Conservation (phyloP, 2,113 vertebrate species). For the Tragelaphus buxtoni region DNA sequence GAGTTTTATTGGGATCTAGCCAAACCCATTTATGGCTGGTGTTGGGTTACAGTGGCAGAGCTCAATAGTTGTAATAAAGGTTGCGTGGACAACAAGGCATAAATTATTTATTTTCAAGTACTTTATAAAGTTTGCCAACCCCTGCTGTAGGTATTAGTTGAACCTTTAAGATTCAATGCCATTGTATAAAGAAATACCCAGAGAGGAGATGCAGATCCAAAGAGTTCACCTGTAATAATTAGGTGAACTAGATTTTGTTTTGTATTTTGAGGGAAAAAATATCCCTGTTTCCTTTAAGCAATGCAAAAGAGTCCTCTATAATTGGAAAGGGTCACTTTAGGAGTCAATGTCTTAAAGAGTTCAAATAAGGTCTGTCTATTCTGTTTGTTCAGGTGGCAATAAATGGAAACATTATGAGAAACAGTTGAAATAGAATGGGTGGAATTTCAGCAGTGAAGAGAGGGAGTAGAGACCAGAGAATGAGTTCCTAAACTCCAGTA, state of each 20-base stretch:
- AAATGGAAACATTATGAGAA: conserved; percentile 21
- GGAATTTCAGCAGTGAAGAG: background rate
- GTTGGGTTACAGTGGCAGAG: background rate
- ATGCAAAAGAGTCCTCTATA: background rate
- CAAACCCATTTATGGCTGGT: background rate
- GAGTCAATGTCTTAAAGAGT: background rate
- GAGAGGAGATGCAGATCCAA: background rate
- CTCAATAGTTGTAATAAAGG: background rate
- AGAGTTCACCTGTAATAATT: background rate
- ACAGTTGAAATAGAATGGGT: background rate
- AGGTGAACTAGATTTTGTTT: background rate
- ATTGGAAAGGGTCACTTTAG: background rate
- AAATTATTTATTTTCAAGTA: background rate
- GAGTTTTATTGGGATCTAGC: background rate
- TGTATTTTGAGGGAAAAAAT: background rate
- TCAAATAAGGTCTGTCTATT: background rate
- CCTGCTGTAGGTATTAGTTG: background rate
- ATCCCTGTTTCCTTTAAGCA: background rate
- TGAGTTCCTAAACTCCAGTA: background rate
- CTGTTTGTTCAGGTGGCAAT: background rate
- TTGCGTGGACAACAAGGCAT: background rate
- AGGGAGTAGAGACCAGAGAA: background rate
- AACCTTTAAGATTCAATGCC: background rate
- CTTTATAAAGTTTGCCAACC: background rate
- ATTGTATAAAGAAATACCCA: background rate